Evolutionary conservation across 1,140 invertebrate species (phyloP).

Genomic region (Phenacoccus solenopsis): DNA sequence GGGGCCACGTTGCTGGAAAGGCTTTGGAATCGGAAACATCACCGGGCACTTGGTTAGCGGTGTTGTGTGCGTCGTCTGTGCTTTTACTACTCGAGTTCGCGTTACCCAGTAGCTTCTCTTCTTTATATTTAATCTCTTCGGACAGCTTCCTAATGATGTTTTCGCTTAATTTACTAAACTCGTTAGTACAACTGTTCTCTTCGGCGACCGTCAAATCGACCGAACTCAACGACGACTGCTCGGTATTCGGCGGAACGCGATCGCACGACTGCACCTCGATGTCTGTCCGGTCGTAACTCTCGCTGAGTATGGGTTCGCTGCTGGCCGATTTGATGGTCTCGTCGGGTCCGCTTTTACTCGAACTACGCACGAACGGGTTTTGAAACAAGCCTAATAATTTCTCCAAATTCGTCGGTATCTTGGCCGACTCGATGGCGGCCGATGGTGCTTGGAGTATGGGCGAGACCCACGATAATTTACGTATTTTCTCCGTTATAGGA

Average conservation of each 20-base stretch:
- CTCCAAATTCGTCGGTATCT: constrained; percentile 26
- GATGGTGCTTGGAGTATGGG: background rate
- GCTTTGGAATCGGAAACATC: background rate
- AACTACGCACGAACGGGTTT: constrained; percentile 23
- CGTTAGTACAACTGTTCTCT: background rate
- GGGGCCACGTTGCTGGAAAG: constrained; percentile 1
- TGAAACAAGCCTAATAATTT: constrained; percentile 30
- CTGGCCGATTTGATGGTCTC: background rate
- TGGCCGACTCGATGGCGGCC: constrained; percentile 13
- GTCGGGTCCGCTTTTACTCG: background rate
- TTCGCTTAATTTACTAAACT: background rate
- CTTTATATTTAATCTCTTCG: background rate
- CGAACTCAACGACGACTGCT: background rate
- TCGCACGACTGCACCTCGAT: background rate
- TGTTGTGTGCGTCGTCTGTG: background rate
- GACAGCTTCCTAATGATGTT: background rate
- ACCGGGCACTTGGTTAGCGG: background rate
- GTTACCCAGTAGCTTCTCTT: background rate
- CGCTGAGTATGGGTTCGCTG: background rate
- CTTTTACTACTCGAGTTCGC: background rate
- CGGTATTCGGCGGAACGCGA: background rate
- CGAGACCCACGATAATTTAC: constrained; percentile 25
- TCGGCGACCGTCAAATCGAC: background rate
- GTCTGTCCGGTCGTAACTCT: background rate
- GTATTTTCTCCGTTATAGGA: constrained; percentile 16